A percentile compares a stretch with the other conserved stretches of the same genome.
phyloP scores from a whole-genome alignment of 2,888 invertebrate species.

The Spodoptera littoralis region DNA sequence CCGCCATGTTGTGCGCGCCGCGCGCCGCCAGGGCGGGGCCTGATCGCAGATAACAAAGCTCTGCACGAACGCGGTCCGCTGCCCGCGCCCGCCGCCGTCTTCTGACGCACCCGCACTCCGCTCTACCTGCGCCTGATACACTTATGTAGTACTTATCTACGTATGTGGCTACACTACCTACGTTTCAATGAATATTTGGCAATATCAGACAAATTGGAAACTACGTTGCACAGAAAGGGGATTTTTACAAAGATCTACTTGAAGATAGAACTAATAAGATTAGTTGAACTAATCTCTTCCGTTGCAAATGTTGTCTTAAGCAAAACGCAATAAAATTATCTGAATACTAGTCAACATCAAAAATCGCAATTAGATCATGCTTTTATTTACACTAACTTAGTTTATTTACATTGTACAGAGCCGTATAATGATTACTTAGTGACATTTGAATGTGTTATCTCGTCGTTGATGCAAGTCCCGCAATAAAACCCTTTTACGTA shows the following conservation, averaged over 20 bases:
- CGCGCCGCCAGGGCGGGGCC: conserved; percentile 68
- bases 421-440: conserved; percentile 53
- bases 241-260: conserved; percentile 3
- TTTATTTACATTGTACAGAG: conserved; percentile 44
- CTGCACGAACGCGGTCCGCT: conserved; percentile 50
- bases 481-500: conserved; percentile 81
- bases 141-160: conserved; percentile 21
- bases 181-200: conserved; percentile 9
- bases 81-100: conserved; percentile 28
- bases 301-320: conserved; percentile 15
- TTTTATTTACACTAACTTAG: conserved; percentile 38
- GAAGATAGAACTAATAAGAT: conserved; percentile 2
- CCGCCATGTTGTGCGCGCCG: conserved; percentile 62
- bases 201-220: background rate
- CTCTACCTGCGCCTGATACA: conserved; percentile 23
- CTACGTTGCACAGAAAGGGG: background rate
- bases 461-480: conserved; percentile 68
- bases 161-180: background rate
- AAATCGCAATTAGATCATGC: conserved; percentile 45
- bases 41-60: conserved; percentile 83
- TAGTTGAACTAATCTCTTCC: conserved; percentile 32
- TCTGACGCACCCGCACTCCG: conserved; percentile 13
- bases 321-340: conserved; percentile 39
- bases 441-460: conserved; percentile 76
- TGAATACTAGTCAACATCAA: conserved; percentile 39